Conservation (phyloP, 2,113 vertebrate species). For the Centrocercus urophasianus region DNA sequence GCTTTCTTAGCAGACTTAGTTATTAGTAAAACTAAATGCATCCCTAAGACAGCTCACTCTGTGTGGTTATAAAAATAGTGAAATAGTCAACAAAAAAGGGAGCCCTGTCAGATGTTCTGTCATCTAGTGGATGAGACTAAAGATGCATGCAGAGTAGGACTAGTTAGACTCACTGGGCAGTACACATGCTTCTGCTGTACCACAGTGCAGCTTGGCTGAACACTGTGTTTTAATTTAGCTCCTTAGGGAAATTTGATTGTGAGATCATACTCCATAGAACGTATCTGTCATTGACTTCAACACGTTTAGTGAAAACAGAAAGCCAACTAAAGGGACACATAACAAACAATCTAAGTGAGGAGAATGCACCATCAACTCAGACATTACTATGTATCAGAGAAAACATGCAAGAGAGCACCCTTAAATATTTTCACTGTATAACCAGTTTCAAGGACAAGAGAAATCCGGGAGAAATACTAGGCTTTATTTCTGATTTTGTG, state of each 20-base stretch:
- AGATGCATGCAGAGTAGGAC: accelerated
- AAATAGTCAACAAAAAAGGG: not conserved
- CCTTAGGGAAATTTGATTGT: not conserved
- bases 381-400: not conserved
- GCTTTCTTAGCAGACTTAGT: not conserved
- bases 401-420: not conserved
- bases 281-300: not conserved
- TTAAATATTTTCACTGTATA: not conserved
- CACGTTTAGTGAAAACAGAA: not conserved
- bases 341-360: not conserved
- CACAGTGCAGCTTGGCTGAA: not conserved
- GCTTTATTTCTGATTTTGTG: not conserved
- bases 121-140: not conserved
- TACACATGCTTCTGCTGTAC: not conserved
- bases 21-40: not conserved
- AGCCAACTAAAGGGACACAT: not conserved
- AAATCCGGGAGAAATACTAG: not conserved
- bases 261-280: not conserved
- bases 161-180: not conserved
- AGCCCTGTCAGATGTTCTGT: not conserved
- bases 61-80: not conserved
- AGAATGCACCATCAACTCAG: not conserved
- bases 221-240: not conserved
- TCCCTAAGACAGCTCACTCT: not conserved
- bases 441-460: not conserved